A percentile compares a stretch with the other conserved stretches of the same genome.
phyloP scores from a whole-genome alignment of 1,140 invertebrate species.

The Protaetia brevitarsis region DNA sequence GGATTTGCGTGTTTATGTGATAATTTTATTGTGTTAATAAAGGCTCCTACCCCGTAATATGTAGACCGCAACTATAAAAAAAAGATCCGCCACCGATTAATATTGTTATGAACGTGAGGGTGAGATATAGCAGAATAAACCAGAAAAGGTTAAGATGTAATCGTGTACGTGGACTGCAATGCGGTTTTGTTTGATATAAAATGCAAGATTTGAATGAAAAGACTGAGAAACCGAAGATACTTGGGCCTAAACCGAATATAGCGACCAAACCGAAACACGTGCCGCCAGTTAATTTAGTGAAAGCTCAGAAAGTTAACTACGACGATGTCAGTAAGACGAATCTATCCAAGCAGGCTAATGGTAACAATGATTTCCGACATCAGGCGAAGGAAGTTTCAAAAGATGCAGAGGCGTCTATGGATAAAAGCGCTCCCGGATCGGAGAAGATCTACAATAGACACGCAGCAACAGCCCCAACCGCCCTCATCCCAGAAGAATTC shows the following conservation, averaged over 20 bases:
- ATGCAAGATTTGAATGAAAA: slow-evolving; percentile 22
- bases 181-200: neutral
- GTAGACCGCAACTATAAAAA: neutral
- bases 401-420: neutral
- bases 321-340: slow-evolving; percentile 3
- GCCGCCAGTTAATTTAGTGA: slow-evolving; percentile 37
- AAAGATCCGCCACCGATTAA: neutral
- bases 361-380: slow-evolving; percentile 10
- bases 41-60: neutral
- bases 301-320: neutral
- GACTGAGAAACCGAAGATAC: slow-evolving; percentile 41
- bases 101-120: neutral
- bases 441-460: slow-evolving; percentile 12
- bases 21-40: neutral
- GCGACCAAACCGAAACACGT: slow-evolving; percentile 46
- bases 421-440: neutral
- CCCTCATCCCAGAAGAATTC: neutral
- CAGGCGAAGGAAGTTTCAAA: slow-evolving; percentile 31
- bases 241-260: slow-evolving; percentile 45
- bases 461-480: neutral
- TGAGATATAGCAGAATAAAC: neutral
- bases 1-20: neutral
- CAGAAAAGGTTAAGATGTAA: neutral
- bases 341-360: neutral
- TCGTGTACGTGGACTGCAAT: slow-evolving; percentile 21